Base-by-base conservation (phyloP, 1,140 invertebrate genomes). In the Marisa cornuarietis region DNA sequence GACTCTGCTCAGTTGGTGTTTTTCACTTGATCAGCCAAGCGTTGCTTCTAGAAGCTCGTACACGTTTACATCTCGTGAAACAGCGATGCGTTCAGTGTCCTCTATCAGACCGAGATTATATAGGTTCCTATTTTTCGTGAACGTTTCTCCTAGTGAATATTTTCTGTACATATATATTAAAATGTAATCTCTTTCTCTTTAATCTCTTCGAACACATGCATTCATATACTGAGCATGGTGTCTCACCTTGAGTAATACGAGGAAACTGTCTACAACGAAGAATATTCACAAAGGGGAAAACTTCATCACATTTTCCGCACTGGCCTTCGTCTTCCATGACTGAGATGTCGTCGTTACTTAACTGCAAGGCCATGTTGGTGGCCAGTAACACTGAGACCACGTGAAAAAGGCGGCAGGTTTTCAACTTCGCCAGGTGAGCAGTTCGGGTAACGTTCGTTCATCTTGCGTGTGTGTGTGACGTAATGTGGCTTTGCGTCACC, bases 281-380 rank as follows among this genome's bases (percentile, higher is more conserved):
- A 31, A 68, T 68, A 10, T 68, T 68, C 0, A 68, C 65, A n/a
- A 68, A 68, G 3, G 65, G 65, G 26, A 68, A 68, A 18, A 68
- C 26, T 68, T 68, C 65, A 31, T 68, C 65, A 13, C 65, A 68
- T 68, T 31, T 68, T 13, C n/a, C 22, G 65, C 65, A 68, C 65
- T 68, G 65, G 13, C 65, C 65, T 68, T 68, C 62, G 62, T 63
- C 65, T 68, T 68, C 65, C 26, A 68, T n/a, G n/a, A 68, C 22
- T 13, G 65, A 68, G 26, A 24, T 68, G 10, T n/a, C n/a, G 26
- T 24, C 65, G 22, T 24, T n/a, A 31, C 65, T 24, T 31, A 13
- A 22, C 65, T 68, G 65, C 11, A 31, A 68, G 22, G 26, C 13
- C n/a, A 68, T 31, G 26, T 13, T 68, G 16, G 54, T 18, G 54